phyloP scores from a whole-genome alignment of 2,797 vertebrate species.

The Schizopygopsis malacanthus region DNA sequence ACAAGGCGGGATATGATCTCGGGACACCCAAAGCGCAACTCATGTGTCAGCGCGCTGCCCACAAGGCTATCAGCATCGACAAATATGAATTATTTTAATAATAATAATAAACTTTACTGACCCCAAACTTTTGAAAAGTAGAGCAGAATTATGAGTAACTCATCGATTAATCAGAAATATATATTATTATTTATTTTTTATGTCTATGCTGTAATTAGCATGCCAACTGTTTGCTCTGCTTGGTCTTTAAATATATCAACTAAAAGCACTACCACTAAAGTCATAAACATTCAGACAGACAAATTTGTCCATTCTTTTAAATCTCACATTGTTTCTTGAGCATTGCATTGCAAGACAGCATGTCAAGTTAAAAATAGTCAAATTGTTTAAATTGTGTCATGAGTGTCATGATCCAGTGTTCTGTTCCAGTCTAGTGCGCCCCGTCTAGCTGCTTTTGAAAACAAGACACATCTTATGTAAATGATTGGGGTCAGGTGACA shows the following conservation, averaged over 20 bases:
- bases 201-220: not conserved
- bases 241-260: not conserved
- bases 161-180: not conserved
- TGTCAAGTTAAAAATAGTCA: conserved; percentile 2
- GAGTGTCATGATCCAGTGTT: not conserved
- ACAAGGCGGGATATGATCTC: too few species aligned
- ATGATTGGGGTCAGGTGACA: not conserved
- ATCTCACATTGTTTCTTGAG: not conserved
- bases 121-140: not conserved
- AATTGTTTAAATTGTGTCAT: not conserved
- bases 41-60: too few species aligned
- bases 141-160: not conserved
- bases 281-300: conserved; percentile 14
- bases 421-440: not conserved
- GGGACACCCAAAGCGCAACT: too few species aligned
- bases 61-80: too few species aligned
- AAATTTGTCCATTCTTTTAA: not conserved
- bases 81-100: too few species aligned
- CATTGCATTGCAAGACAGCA: not conserved
- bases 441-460: not conserved
- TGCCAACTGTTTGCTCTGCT: not conserved
- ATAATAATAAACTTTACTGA: not conserved
- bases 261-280: not conserved
- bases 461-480: conserved; percentile 1
- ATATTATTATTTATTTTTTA: too few species aligned